phyloP scores from a whole-genome alignment of 2,113 vertebrate genomes.

The Pithys albifrons region DNA sequence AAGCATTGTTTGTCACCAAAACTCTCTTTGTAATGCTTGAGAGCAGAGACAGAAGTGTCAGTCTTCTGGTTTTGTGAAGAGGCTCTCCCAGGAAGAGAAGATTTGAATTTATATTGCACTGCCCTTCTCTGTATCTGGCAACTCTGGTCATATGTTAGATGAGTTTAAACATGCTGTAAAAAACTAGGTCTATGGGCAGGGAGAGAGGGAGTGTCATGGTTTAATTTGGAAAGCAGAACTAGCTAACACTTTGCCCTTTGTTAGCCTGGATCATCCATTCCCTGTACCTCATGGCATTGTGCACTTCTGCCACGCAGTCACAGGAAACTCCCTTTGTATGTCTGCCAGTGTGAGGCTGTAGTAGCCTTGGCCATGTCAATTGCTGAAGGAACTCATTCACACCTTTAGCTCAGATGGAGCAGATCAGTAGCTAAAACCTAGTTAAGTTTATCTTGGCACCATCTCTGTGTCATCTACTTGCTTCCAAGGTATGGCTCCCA shows the following conservation, averaged over 20 bases:
- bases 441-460: not conserved
- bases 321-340: not conserved
- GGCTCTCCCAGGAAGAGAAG: not conserved
- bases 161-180: not conserved
- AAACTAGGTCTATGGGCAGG: not conserved
- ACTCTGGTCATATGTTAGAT: not conserved
- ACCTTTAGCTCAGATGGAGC: not conserved
- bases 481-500: not conserved
- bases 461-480: not conserved
- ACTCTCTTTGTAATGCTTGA: not conserved
- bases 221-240: not conserved
- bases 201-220: not conserved
- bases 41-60: not conserved
- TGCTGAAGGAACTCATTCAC: not conserved
- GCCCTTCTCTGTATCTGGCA: not conserved
- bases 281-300: accelerated
- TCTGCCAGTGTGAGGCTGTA: not conserved
- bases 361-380: not conserved
- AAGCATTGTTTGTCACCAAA: not conserved
- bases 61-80: not conserved
- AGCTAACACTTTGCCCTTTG: not conserved
- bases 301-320: not conserved
- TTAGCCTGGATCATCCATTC: not conserved
- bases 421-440: not conserved
- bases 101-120: not conserved